phyloP scores from a whole-genome alignment of 1,140 invertebrate species.

The Ceratoteleas bidentatus region DNA sequence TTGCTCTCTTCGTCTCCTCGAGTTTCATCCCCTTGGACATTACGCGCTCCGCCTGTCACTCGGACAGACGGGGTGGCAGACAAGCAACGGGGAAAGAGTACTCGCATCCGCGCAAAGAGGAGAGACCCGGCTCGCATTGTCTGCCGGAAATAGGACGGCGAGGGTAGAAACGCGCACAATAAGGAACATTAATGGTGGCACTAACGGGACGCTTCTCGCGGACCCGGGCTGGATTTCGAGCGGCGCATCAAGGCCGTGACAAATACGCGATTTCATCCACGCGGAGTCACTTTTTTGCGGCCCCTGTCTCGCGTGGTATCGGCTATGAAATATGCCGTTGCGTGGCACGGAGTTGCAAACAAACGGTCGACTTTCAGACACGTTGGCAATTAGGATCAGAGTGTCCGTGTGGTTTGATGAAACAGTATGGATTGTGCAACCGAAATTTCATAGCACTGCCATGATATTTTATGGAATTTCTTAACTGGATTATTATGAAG shows the following conservation, averaged over 20 bases:
- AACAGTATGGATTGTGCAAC: too few species aligned
- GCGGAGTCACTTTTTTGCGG: conserved; percentile 49
- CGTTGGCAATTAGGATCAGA: too few species aligned
- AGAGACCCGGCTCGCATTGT: conserved; percentile 68
- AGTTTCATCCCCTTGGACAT: conserved; percentile 73
- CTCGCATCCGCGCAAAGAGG: conserved; percentile 36
- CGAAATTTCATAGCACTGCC: too few species aligned
- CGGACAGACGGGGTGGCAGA: conserved; percentile 71
- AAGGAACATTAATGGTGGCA: conserved; percentile 66
- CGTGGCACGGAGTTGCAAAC: too few species aligned
- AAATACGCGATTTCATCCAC: conserved; percentile 54
- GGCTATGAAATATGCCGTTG: conserved; percentile 44
- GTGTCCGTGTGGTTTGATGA: too few species aligned
- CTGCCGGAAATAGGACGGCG: conserved; percentile 73
- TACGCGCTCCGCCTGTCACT: conserved; percentile 73
- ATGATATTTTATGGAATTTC: too few species aligned
- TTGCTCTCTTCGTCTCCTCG: conserved; percentile 69
- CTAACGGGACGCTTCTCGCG: conserved; percentile 62
- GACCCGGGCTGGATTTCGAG: conserved; percentile 51
- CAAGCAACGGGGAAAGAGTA: conserved; percentile 60
- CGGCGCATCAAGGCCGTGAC: conserved; percentile 60
- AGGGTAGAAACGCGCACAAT: conserved; percentile 69
- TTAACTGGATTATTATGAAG: too few species aligned
- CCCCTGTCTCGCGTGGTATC: conserved; percentile 35
- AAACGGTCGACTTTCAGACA: too few species aligned